A percentile compares a stretch with the other conserved stretches of the same genome.
Evolutionary conservation across 2,113 vertebrate genomes (phyloP).

Genomic region (Chaetorhynchus papuensis): DNA sequence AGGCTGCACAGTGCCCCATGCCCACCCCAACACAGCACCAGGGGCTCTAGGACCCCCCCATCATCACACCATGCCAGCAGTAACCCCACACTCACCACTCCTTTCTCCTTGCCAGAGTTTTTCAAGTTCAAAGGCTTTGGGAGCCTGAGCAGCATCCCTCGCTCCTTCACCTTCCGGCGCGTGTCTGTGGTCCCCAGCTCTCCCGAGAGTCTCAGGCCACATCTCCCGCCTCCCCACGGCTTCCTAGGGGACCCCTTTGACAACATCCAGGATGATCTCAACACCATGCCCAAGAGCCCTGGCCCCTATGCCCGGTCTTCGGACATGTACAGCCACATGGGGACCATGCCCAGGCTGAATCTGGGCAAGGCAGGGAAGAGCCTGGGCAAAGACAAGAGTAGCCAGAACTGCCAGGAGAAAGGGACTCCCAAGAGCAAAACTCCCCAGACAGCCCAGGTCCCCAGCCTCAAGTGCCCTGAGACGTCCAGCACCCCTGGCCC

Average conservation of each 20-base stretch:
- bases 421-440: neutral
- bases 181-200: neutral
- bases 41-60: neutral
- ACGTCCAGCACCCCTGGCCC: neutral
- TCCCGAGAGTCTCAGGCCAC: neutral
- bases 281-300: slow-evolving; percentile 72
- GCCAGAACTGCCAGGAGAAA: neutral
- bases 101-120: slow-evolving; percentile 65
- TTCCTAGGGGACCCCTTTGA: slow-evolving; percentile 38
- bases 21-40: neutral
- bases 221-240: neutral
- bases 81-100: neutral
- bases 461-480: fast-evolving
- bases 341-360: slow-evolving; percentile 85
- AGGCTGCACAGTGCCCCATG: neutral
- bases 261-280: slow-evolving; percentile 80
- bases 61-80: fast-evolving
- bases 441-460: neutral
- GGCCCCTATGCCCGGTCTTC: slow-evolving; percentile 83
- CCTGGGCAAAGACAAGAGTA: neutral
- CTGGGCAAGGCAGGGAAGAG: neutral
- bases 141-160: slow-evolving; percentile 82
- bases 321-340: slow-evolving; percentile 90
- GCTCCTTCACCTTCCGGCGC: slow-evolving; percentile 69
- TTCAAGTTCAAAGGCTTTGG: slow-evolving; percentile 87